Base-by-base conservation (phyloP, 2,888 invertebrate species). In the Ectemnius continuus region DNA sequence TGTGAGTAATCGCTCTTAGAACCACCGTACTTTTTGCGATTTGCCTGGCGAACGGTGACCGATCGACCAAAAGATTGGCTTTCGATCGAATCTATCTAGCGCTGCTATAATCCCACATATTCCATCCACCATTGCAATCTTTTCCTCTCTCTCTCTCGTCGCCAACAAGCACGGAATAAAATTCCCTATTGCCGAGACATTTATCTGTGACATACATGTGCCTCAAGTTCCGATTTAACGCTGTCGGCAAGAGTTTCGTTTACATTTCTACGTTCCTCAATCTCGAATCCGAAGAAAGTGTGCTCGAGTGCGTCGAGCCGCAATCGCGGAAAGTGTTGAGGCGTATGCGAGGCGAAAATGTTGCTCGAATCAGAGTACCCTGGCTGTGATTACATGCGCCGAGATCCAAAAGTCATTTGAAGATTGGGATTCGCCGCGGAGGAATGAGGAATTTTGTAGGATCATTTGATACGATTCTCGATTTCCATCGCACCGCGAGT, bases 391-490 rank as follows among this genome's bases (percentile, higher is more conserved):
- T 52, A 52, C 52, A 16, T 4, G 5, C 52, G 14, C 16, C 52
- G n/a, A 8, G 52, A 52, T 52, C 52, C n/a, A 14, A 52, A 52
- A 52, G 16, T 52, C 52, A 52, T 52, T 16, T 16, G 52, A 52
- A 52, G n/a, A 16, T 16, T 52, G 4, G n/a, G n/a, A 56, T n/a
- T 13, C 11, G 3, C 28, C 8, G 3, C 18, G 4, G 14, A 20
- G 2, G 18, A 14, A 45, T 16, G 61, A 16, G 18, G 8, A 64
- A 69, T 23, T 36, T 20, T 47, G 57, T 8, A 11, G 36, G 36
- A 36, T 36, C 36, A 52, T 65, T 58, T 23, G 56, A 59, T 65
- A 64, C 20, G 59, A 69, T 65, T 14, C 57, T 36, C 36, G 36
- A 16, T 57, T 18, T 16, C 14, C 4, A 26, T 13, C 52, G 16